These are phyloP conservation scores for Drosophila subquinaria DNA, from an alignment of 2,888 invertebrate genomes.

Conservation along the genomic window DNA sequence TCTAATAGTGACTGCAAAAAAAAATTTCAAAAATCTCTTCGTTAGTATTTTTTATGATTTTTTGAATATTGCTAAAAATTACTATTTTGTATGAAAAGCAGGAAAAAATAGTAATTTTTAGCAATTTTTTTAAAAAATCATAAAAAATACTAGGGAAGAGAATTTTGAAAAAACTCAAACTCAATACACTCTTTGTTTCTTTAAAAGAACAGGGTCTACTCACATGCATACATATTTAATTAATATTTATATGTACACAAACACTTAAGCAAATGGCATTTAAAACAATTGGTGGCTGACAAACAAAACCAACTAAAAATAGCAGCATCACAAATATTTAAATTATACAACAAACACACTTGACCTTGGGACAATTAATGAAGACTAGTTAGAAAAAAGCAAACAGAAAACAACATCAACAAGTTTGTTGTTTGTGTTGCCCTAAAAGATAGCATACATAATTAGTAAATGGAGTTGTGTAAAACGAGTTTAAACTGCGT, in stretches of 20 bases:
- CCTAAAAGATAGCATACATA: constrained; percentile 25
- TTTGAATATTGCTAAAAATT: too few relatives aligned
- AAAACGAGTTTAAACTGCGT: constrained; percentile 51
- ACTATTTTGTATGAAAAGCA: too few relatives aligned
- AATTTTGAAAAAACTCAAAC: neutral
- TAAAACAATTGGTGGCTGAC: constrained; percentile 16
- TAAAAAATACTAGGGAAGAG: too few relatives aligned
- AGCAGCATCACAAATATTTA: constrained; percentile 57
- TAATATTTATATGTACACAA: neutral
- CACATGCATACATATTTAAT: neutral
- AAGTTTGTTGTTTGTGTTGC: constrained; percentile 16
- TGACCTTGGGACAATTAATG: constrained; percentile 62
- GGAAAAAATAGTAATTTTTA: too few relatives aligned
- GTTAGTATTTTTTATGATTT: too few relatives aligned
- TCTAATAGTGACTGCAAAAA: too few relatives aligned
- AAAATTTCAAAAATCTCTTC: too few relatives aligned
- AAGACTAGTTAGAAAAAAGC: constrained; percentile 28
- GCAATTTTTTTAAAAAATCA: too few relatives aligned
- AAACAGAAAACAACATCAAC: constrained; percentile 32
- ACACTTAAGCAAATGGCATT: constrained; percentile 9
- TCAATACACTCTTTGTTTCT: neutral
- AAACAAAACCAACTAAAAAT: constrained; percentile 57
- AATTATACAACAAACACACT: constrained; percentile 48
- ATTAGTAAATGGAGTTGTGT: constrained; percentile 29
- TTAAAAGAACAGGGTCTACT: neutral